These are phyloP conservation scores for Boloria euphrosyne DNA, from an alignment of 2,888 invertebrate species.

Conservation along the genomic window DNA sequence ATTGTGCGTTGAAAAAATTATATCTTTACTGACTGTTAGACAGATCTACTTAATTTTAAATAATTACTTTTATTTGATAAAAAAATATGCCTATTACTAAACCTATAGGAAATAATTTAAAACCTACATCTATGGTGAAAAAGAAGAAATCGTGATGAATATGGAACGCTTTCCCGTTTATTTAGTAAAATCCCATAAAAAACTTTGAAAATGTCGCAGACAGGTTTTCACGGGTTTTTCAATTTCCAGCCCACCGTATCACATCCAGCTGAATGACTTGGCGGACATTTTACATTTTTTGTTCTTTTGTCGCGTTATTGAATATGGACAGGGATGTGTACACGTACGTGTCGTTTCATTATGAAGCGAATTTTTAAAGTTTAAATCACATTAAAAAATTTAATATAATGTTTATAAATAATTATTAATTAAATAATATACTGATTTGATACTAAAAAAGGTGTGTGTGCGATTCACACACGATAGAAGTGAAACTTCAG, in stretches of 20 bases:
- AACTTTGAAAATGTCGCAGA: slow-evolving; percentile 37
- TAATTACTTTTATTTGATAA: too few relatives aligned
- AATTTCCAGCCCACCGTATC: slow-evolving; percentile 70
- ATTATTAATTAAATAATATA: too few relatives aligned
- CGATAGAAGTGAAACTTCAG: too few relatives aligned
- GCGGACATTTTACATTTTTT: slow-evolving; percentile 46
- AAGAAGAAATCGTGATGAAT: slow-evolving; percentile 1
- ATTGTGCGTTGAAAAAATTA: too few relatives aligned
- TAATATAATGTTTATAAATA: too few relatives aligned
- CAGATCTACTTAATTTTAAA: too few relatives aligned
- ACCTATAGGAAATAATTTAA: too few relatives aligned
- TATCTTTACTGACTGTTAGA: too few relatives aligned
- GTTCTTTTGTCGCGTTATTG: slow-evolving; percentile 48
- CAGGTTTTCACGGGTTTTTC: slow-evolving; percentile 62
- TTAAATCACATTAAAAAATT: too few relatives aligned
- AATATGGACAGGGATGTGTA: slow-evolving; percentile 44
- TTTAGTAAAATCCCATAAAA: slow-evolving; percentile 18
- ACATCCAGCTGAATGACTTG: slow-evolving; percentile 59
- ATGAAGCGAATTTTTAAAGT: neutral
- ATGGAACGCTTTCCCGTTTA: slow-evolving; percentile 6
- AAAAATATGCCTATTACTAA: too few relatives aligned
- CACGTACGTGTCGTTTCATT: slow-evolving; percentile 22
- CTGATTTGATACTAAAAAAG: too few relatives aligned
- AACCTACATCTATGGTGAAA: neutral
- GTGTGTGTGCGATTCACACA: too few relatives aligned